A percentile compares a stretch with the other conserved stretches of the same genome.
Conservation (phyloP, 2,888 invertebrate species). For the Drosophila ezoana region DNA sequence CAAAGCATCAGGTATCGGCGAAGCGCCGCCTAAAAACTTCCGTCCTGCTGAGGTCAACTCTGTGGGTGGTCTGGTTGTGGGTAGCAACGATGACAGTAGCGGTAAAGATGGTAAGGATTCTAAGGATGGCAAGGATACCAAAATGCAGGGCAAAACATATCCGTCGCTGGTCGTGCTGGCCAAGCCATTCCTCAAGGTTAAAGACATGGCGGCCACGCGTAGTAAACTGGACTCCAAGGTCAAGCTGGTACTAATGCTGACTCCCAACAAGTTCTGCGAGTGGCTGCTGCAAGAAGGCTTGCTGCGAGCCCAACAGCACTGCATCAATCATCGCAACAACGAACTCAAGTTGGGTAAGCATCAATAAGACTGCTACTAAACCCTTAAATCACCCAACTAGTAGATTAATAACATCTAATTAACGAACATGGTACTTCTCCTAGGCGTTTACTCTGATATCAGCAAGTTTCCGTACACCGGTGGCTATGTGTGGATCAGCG, state of each 20-base stretch:
- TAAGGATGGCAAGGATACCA: constrained; percentile 92
- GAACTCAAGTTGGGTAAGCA: constrained; percentile 90
- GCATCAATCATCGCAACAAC: constrained; percentile 88
- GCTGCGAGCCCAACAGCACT: constrained; percentile 92
- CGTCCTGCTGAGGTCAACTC: constrained; percentile 90
- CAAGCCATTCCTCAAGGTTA: constrained; percentile 90
- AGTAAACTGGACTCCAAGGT: constrained; percentile 91
- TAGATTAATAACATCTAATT: neutral
- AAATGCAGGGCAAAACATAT: constrained; percentile 91
- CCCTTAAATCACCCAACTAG: too few species aligned
- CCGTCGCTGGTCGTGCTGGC: constrained; percentile 94
- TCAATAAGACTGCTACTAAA: neutral
- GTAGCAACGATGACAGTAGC: constrained; percentile 86
- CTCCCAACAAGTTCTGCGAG: constrained; percentile 94
- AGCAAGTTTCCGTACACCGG: constrained; percentile 94
- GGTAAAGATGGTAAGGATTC: constrained; percentile 87
- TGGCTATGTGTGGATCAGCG: constrained; percentile 96
- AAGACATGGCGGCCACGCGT: constrained; percentile 88
- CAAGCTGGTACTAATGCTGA: constrained; percentile 92
- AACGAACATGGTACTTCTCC: neutral
- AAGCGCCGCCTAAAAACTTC: constrained; percentile 79
- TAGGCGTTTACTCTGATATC: constrained; percentile 94
- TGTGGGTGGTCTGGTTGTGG: constrained; percentile 90
- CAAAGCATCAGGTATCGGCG: constrained; percentile 33
- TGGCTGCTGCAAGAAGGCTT: constrained; percentile 95